Percentiles rank a stretch among this genome's conserved stretches.
These are phyloP conservation scores for Contarinia nasturtii DNA, from an alignment of 1,140 invertebrate genomes.

Conservation along the genomic window DNA sequence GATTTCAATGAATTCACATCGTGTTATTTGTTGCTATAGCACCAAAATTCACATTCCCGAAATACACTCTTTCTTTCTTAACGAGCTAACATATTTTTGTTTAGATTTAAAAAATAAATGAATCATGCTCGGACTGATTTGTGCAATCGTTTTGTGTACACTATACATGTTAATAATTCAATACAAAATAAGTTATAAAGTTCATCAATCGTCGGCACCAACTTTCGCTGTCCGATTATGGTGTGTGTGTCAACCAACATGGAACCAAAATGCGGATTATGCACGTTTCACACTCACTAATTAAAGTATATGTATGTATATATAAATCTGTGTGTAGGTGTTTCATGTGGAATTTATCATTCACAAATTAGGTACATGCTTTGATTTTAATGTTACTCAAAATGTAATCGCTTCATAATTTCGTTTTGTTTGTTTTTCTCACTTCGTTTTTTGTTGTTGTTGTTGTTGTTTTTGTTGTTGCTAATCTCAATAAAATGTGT, in stretches of 20 bases:
- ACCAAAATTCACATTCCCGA: too few species aligned
- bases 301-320: slow-evolving; percentile 1
- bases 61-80: background rate
- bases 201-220: background rate
- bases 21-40: background rate
- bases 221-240: background rate
- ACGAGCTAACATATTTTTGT: background rate
- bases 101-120: background rate
- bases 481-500: background rate
- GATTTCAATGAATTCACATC: too few species aligned
- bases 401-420: too few species aligned
- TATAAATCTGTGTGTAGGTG: background rate
- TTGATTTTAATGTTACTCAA: too few species aligned
- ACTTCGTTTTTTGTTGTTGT: too few species aligned
- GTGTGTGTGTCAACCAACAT: background rate
- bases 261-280: background rate
- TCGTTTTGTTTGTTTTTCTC: too few species aligned
- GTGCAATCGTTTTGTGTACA: background rate
- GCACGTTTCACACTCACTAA: background rate
- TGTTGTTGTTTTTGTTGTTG: too few species aligned
- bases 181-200: background rate
- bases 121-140: background rate
- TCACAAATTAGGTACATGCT: too few species aligned
- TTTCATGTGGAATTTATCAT: too few species aligned
- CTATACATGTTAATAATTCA: background rate